Conservation (phyloP, 2,797 vertebrate genomes). For the Manis pentadactyla region DNA sequence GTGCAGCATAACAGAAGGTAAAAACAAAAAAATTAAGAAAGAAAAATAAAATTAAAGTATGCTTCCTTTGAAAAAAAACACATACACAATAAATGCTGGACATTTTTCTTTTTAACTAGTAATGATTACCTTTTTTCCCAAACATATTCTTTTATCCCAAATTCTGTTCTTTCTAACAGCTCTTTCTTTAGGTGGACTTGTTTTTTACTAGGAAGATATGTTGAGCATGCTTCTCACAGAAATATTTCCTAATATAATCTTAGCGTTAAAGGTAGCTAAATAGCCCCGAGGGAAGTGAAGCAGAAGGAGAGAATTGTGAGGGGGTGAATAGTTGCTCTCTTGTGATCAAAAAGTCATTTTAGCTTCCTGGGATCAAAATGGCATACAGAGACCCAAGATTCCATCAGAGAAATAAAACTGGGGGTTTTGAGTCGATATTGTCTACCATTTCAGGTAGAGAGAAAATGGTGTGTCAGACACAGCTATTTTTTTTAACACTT, state of each 20-base stretch:
- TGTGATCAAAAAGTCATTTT: neutral
- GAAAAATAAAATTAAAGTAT: neutral
- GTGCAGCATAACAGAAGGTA: neutral
- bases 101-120: neutral
- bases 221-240: neutral
- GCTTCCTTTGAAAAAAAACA: neutral
- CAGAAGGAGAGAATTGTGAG: rapidly evolving
- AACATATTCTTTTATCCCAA: neutral
- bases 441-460: neutral
- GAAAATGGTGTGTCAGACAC: neutral
- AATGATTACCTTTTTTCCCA: neutral
- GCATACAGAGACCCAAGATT: neutral
- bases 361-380: neutral
- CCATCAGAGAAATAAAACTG: neutral
- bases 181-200: neutral
- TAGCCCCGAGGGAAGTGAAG: neutral
- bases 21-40: neutral
- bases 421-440: neutral
- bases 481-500: neutral
- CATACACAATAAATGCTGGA: neutral
- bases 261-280: neutral
- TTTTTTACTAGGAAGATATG: neutral
- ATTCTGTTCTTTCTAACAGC: neutral
- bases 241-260: neutral
- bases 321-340: neutral